Evolutionary conservation across 2,888 invertebrate species (phyloP), one percentile per base, ranked within the genome.

Genomic region (Tetragnatha montana): DNA sequence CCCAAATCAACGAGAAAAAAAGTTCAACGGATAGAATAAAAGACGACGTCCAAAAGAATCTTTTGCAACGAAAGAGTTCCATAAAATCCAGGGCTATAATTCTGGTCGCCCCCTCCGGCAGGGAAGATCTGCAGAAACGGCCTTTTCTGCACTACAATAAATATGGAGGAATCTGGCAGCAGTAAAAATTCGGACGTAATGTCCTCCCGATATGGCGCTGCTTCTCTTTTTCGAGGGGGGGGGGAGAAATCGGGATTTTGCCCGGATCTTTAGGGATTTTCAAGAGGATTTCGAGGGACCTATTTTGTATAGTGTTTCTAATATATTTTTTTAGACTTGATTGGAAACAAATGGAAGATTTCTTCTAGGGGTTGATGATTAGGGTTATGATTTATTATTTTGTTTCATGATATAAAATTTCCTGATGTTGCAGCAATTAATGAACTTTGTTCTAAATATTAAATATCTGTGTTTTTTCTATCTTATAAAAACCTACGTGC

Each of bases 111-210:
- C 21, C 73, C 22, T 73, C 73, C 51, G 78, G 51, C 78, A 78
- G 50, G 21, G 35, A 60, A 78, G 60, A 78, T 78, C 78, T 14
- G 71, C 21, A 47, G 74, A 22, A 47, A 47, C 10, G 78, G 78
- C 78, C 78, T 78, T 60, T 51, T 21, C 8, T 6, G n/a, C 21
- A 22, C 51, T 22, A 51, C 78, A 78, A 78, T 78, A 51, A 78
- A 78, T 78, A 78, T 78, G 78, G 78, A 78, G 51, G 60, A 60
- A 60, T 60, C 60, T 60, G 10, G 60, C 60, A 60, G 60, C 60
- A 60, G 60, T 60, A 60, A 60, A 60, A 60, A 60, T 10, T 60
- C 60, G 60, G 14, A 10, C 60, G 12, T 60, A 60, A 60, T 60
- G 74, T 22, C 74, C 74, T 47, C 22, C 74, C 22, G 22, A 74